These are phyloP conservation scores for Zapus hudsonius DNA, from an alignment of 2,113 vertebrate genomes.

Conservation along the genomic window DNA sequence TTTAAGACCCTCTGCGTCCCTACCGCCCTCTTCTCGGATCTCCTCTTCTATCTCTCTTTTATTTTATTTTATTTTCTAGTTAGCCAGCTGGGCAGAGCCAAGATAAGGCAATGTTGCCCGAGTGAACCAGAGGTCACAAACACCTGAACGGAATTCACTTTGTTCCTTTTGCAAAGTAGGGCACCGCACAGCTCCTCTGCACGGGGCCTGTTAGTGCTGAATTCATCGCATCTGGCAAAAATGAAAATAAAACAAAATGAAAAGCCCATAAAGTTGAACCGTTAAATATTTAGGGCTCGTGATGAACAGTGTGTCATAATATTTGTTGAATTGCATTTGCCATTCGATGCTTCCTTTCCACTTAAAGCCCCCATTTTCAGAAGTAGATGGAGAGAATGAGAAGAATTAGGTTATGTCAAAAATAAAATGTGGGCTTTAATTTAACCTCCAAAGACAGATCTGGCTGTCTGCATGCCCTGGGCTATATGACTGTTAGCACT, in stretches of 20 bases:
- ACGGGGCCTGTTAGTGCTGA: conserved; percentile 75
- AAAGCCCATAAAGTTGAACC: conserved; percentile 79
- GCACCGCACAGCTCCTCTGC: conserved; percentile 44
- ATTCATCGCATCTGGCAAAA: conserved; percentile 79
- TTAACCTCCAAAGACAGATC: conserved; percentile 77
- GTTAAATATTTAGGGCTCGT: conserved; percentile 86
- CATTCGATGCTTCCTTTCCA: conserved; percentile 77
- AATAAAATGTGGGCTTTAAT: conserved; percentile 78
- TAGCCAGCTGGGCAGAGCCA: conserved; percentile 37
- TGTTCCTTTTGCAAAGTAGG: conserved; percentile 69
- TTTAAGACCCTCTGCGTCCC: conserved; percentile 47
- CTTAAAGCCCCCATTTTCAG: conserved; percentile 70
- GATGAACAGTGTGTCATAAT: conserved; percentile 86
- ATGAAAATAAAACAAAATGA: conserved; percentile 77
- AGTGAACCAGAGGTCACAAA: conserved; percentile 59
- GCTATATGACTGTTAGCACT: conserved; percentile 68
- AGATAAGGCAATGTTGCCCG: conserved; percentile 27
- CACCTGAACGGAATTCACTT: conserved; percentile 71
- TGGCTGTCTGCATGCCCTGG: not conserved
- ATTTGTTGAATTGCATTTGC: conserved; percentile 85
- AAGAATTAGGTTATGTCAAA: conserved; percentile 56
- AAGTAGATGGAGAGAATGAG: conserved; percentile 70
- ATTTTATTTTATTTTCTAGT: conserved; percentile 55
- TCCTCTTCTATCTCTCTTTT: conserved; percentile 8
- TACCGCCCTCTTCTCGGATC: not conserved